Evolutionary conservation across 2,888 invertebrate genomes (phyloP), one percentile per base, ranked within the genome.

Genomic region (Caprella mutica): DNA sequence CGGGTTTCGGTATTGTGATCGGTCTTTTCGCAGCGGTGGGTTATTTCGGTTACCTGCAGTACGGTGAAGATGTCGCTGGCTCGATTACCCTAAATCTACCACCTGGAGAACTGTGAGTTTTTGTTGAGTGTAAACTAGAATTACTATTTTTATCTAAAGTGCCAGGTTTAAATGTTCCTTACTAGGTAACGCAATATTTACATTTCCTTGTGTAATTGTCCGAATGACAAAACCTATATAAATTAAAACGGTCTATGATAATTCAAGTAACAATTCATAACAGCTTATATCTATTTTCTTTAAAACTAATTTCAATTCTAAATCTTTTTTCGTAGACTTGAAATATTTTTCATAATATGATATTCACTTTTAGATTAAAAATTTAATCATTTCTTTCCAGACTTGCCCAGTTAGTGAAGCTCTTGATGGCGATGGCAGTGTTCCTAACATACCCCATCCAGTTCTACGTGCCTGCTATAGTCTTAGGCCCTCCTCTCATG

Each of bases 401-500:
- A 68, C 77, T 90, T 68, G 89, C 89, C 5, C 84, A 88, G 72
- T 78, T 83, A 64, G 89, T 90, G 0, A 80, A 86, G 50, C 73
- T 87, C 17, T 82, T 85, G 71, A 90, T 92, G 85, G 86, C 89
- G 0, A 71, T 85, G 1, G 85, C 91, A 0, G 88, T 94, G 67
- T 89, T 92, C 71, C 78, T 93, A n/a, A 88, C 91, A 0, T 94
- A 92, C 71, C 85, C 88, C 5, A 78, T 94, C 2, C 92, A 93
- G 73, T 89, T 94, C 72, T 94, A 93, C 73, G 93, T 94, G 24
- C 91, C 93, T 1, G 83, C 92, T 75, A 85, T 83, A 68, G 87
- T 94, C 57, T 80, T 92, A 26, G 90, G 88, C 82, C 91, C 92
- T 0, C 77, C 76, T 60, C 75, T 92, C 4, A 66, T 69, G 33